Base-by-base conservation (phyloP, 2,888 invertebrate genomes). In the Timandra comae region DNA sequence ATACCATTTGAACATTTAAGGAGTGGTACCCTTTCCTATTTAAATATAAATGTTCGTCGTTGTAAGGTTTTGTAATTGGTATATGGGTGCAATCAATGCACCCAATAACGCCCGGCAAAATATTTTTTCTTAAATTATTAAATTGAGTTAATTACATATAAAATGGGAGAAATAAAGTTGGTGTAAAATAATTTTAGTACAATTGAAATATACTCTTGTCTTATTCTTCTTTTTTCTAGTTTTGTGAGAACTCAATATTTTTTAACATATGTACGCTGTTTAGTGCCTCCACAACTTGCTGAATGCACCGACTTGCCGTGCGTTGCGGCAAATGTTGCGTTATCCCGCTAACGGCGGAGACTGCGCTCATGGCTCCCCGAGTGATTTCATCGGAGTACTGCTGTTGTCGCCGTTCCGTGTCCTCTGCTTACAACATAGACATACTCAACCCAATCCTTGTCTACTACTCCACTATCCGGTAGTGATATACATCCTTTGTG, bases 21-120 rank as follows among this genome's bases (percentile, higher is more conserved):
- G 52, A 48, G 35, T 53, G 47, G 34, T 46, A 50, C 22, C 41
- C 37, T 40, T 53, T 50, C 33, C 49, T 44, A 38, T 43, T 46
- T 41, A 30, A 49, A 45, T 32, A 50, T 1, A 33, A 11, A 19
- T 50, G 43, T 37, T 53, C 49, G 10, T 48, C 38, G 5, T 41
- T 27, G 9, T 19, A 9, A 2, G 50, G 53, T 28, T 33, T 42
- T 6, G 38, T 32, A 5, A 50, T 40, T n/a, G 44, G 40, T 21
- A 43, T 30, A 28, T 49, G 42, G 30, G 46, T 49, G 25, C 46
- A 49, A 29, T 49, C 49, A 11, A 52, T 44, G 37, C 45, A 45
- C 23, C 29, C 33, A 8, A 29, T 29, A 8, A 29, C 22, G 12
- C 29, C 28, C 3, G 33, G 33, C 16, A 47, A 22, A 24, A 31